A percentile compares a stretch with the other conserved stretches of the same genome.
Conservation (phyloP, 2,888 invertebrate species). For the Sepiola atlantica region DNA sequence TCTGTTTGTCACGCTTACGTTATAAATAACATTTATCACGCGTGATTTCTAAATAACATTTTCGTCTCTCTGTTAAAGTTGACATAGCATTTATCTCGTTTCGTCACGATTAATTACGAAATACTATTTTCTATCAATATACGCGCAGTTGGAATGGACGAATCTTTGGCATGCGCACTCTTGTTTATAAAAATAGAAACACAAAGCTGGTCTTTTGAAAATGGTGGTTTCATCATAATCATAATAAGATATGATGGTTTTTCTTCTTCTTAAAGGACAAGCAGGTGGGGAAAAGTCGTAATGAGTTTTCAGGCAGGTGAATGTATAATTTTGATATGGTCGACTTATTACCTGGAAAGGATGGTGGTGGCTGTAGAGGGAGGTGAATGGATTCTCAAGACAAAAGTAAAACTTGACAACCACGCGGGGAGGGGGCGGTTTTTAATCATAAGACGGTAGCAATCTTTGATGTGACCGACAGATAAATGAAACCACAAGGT, state of each 20-base stretch:
- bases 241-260: not conserved
- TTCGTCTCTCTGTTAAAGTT: too few species aligned
- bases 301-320: not conserved
- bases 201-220: too few species aligned
- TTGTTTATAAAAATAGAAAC: not conserved
- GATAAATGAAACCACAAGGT: not conserved
- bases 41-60: too few species aligned
- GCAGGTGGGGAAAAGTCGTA: not conserved
- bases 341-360: not conserved
- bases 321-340: not conserved
- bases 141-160: too few species aligned
- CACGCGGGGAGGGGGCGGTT: not conserved
- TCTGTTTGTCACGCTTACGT: too few species aligned
- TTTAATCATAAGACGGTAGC: not conserved
- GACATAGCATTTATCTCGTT: too few species aligned
- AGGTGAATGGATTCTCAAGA: not conserved
- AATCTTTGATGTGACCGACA: not conserved
- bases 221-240: not conserved
- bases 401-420: not conserved
- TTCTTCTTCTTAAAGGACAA: not conserved
- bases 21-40: too few species aligned
- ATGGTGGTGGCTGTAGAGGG: not conserved
- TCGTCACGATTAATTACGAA: too few species aligned
- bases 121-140: too few species aligned
- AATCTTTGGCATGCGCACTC: too few species aligned